phyloP scores from a whole-genome alignment of 2,888 invertebrate species.

The Drosophila prostipennis region DNA sequence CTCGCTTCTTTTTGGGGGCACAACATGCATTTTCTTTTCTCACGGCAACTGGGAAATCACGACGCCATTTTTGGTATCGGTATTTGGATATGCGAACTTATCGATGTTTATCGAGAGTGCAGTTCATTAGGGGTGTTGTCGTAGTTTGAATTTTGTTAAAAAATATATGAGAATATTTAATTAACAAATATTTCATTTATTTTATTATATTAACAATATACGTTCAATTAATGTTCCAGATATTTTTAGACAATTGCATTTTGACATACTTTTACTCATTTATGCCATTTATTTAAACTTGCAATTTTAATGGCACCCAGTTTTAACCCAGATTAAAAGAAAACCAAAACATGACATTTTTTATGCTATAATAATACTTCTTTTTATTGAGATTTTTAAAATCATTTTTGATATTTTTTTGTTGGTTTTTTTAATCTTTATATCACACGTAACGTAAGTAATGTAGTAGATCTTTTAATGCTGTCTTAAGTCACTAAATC shows the following conservation, averaged over 20 bases:
- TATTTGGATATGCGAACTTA: constrained; percentile 19
- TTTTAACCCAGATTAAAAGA: no score
- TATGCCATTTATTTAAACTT: no score
- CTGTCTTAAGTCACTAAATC: constrained; percentile 69
- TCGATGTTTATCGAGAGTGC: neutral
- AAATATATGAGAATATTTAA: no score
- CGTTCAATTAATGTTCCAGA: no score
- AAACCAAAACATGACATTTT: neutral
- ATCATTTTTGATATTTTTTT: constrained; percentile 74
- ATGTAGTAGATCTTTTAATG: constrained; percentile 64
- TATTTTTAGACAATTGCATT: no score
- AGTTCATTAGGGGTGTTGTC: neutral
- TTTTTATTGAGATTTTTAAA: constrained; percentile 80
- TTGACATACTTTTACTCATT: no score
- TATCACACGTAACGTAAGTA: constrained; percentile 82
- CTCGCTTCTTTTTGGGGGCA: constrained; percentile 27
- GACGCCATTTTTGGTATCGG: constrained; percentile 69
- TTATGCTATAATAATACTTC: constrained; percentile 81
- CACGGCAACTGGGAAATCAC: constrained; percentile 46
- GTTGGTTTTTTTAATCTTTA: constrained; percentile 68
- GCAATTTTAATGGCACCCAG: no score
- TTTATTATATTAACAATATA: no score
- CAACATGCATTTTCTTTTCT: constrained; percentile 26
- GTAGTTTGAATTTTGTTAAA: no score
- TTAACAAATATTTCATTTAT: no score